These are phyloP conservation scores for Lasius fuliginosus DNA, from an alignment of 2,888 invertebrate species.

Conservation along the genomic window DNA sequence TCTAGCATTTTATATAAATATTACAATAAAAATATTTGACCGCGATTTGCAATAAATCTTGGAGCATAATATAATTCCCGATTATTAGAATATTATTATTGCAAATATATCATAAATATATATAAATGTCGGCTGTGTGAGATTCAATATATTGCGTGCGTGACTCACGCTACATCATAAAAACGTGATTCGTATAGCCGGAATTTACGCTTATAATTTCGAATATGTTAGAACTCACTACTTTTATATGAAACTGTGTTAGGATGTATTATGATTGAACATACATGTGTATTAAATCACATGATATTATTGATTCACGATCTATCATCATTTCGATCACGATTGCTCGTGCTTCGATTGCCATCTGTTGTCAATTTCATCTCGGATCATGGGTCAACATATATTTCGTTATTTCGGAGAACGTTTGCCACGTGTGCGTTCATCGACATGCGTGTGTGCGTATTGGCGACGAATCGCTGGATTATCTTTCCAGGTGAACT, in stretches of 20 bases:
- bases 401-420: slow-evolving; percentile 72
- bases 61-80: not conserved
- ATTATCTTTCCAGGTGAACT: slow-evolving; percentile 78
- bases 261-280: not conserved
- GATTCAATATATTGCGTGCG: not conserved
- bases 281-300: not conserved
- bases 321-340: not conserved
- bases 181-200: not conserved
- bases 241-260: not conserved
- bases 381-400: slow-evolving; percentile 36
- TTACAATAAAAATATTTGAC: not conserved
- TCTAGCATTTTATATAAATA: not conserved
- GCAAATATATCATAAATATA: not conserved
- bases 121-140: not conserved
- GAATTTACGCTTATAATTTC: not conserved
- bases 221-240: not conserved
- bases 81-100: not conserved
- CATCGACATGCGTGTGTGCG: slow-evolving; percentile 9
- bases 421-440: slow-evolving; percentile 48
- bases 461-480: slow-evolving; percentile 61
- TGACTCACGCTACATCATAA: not conserved
- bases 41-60: not conserved
- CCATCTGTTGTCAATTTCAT: slow-evolving; percentile 2
- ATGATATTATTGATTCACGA: not conserved
- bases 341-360: not conserved